A percentile compares a stretch with the other conserved stretches of the same genome.
phyloP scores from a whole-genome alignment of 1,140 invertebrate genomes.

The Heterodera schachtii region DNA sequence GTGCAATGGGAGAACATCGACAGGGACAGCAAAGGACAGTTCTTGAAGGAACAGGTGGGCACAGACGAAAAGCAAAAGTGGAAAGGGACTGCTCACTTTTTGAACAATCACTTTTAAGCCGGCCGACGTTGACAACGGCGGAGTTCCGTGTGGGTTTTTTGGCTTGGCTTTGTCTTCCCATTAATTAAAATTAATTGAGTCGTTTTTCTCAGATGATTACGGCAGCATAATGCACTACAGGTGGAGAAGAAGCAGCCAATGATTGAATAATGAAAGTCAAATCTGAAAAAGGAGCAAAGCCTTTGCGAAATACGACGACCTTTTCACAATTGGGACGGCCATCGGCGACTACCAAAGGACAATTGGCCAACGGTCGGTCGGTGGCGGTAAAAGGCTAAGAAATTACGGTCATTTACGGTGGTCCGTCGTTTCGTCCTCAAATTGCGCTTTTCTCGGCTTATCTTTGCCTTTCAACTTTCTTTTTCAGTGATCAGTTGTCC shows the following conservation, averaged over 20 bases:
- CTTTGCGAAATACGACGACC: constrained; percentile 63
- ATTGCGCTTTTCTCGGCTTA: too few species aligned
- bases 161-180: not conserved
- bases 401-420: too few species aligned
- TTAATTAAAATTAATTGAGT: not conserved
- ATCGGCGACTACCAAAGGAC: constrained; percentile 64
- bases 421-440: too few species aligned
- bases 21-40: constrained; percentile 54
- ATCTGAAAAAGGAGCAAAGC: constrained; percentile 58
- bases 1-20: constrained; percentile 65
- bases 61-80: too few species aligned
- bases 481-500: constrained; percentile 59
- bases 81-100: not conserved
- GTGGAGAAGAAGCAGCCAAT: constrained; percentile 24
- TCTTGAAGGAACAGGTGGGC: constrained; percentile 60
- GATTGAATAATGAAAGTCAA: constrained; percentile 12
- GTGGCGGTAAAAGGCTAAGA: not conserved
- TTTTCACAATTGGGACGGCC: constrained; percentile 64
- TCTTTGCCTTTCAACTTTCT: not conserved
- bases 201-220: constrained; percentile 45
- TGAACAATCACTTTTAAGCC: constrained; percentile 35
- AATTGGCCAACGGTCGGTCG: constrained; percentile 48
- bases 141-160: constrained; percentile 61
- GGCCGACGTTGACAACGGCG: constrained; percentile 63
- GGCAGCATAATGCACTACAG: constrained; percentile 65